These are phyloP conservation scores for Chelonoidis abingdonii DNA, from an alignment of 2,113 vertebrate species.

Conservation along the genomic window DNA sequence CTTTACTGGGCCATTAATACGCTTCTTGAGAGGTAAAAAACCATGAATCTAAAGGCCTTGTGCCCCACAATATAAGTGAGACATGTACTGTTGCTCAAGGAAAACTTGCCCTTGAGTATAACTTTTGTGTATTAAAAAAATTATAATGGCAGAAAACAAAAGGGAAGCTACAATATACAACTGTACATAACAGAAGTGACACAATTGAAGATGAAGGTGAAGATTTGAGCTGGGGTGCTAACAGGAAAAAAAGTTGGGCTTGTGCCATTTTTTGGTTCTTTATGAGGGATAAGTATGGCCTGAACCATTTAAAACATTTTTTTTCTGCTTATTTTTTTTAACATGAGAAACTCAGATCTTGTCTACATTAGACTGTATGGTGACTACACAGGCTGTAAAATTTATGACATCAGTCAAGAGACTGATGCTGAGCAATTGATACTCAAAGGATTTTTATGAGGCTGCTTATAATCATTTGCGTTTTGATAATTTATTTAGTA, in stretches of 20 bases:
- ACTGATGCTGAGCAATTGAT: not conserved
- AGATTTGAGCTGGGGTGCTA: not conserved
- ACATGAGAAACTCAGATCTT: not conserved
- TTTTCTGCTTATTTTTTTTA: slow-evolving; percentile 47
- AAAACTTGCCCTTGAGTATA: slow-evolving; percentile 72
- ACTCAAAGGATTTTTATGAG: not conserved
- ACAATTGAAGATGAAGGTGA: slow-evolving; percentile 51
- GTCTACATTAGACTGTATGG: not conserved
- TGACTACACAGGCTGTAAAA: not conserved
- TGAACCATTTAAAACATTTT: slow-evolving; percentile 10
- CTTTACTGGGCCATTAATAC: slow-evolving; percentile 74
- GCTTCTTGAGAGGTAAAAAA: slow-evolving; percentile 75
- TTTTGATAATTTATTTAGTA: not conserved
- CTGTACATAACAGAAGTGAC: slow-evolving; percentile 27
- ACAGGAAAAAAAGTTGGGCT: slow-evolving; percentile 52
- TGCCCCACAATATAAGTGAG: slow-evolving; percentile 76
- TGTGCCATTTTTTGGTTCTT: slow-evolving; percentile 51
- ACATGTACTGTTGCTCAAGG: slow-evolving; percentile 71
- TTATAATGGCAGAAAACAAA: slow-evolving; percentile 65
- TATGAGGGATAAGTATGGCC: slow-evolving; percentile 51
- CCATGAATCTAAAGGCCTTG: slow-evolving; percentile 68
- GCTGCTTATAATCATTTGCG: not conserved
- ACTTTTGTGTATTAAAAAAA: slow-evolving; percentile 76
- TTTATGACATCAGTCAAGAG: not conserved
- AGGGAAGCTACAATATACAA: slow-evolving; percentile 62